A percentile compares a stretch with the other conserved stretches of the same genome.
Evolutionary conservation across 2,797 vertebrate species (phyloP).

Genomic region (Antennarius maculatus): DNA sequence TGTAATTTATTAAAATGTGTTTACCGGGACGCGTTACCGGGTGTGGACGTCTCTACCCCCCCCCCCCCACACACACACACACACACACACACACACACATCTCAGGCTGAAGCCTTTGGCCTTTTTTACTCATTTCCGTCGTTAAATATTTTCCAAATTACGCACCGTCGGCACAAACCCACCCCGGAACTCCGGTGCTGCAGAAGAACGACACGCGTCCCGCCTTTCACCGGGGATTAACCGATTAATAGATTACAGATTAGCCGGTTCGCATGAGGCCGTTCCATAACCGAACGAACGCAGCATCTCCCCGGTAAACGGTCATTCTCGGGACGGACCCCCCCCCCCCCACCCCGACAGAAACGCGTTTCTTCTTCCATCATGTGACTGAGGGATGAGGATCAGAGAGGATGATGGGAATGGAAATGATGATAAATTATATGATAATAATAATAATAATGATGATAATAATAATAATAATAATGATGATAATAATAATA

Average conservation of each 20-base stretch:
- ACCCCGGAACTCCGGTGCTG: not conserved
- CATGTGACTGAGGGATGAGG: not conserved
- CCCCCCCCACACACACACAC: too few species aligned
- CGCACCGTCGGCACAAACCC: not conserved
- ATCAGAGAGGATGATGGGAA: too few species aligned
- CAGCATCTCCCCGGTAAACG: not conserved
- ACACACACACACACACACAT: too few species aligned
- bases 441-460: too few species aligned
- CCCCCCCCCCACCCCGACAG: too few species aligned
- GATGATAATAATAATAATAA: too few species aligned
- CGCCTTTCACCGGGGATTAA: slow-evolving; percentile 48
- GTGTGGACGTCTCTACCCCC: slow-evolving; percentile 18
- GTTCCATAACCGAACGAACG: slow-evolving; percentile 49
- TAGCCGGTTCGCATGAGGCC: slow-evolving; percentile 56
- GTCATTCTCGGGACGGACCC: too few species aligned
- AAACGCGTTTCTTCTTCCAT: too few species aligned
- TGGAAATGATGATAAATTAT: too few species aligned
- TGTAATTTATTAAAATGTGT: too few species aligned
- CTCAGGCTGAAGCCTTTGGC: not conserved
- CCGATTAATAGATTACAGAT: slow-evolving; percentile 68
- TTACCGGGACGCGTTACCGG: slow-evolving; percentile 2
- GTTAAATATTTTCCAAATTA: not conserved
- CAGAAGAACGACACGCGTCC: slow-evolving; percentile 20
- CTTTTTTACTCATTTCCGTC: not conserved
- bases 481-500: too few species aligned